Base-by-base conservation (phyloP, 2,113 vertebrate species). In the Scolopax mira region DNA sequence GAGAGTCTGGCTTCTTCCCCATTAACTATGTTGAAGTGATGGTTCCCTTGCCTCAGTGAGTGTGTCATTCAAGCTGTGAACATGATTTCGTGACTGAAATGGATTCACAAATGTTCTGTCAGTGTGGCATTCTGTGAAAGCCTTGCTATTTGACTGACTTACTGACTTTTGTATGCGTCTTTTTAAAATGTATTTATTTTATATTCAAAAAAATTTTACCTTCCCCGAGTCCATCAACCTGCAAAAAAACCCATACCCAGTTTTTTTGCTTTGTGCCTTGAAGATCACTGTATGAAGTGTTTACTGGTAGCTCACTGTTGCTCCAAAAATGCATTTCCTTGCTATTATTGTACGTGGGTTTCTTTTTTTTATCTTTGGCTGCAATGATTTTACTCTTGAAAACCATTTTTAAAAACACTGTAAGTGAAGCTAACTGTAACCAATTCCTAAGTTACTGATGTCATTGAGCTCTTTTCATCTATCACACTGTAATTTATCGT, bases 11-110 rank as follows among this genome's bases (percentile, higher is more conserved):
- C 80, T 99, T 99, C 97, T 99, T 99, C 97, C 99, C 99, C 91
- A 98, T 99, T 96, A 99, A 98, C 97, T 99, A 99, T 55, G 99
- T 99, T 52, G 98, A 99, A 71, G 98, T 99, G 85, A 97, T 99
- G 8, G 98, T 99, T 91, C 98, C 99, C 75, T 98, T 99, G 94
- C 99, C 99, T 65, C 98, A 98, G 98, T 99, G 98, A 97, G 91
- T 27, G 39, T 93, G 93, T 94, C 69, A 89, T 94, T 89, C 21
- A 73, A 75, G 81, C 95, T 90, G 69, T 60, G 95, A 96, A 97
- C 55, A 12, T 79, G 67, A 93, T 94, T 97, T 96, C 85, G 27
- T 95, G 85, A 97, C 92, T 71, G 94, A 97, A 97, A 95, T 70
- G 87, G 96, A 96, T 96, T 97, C 94, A 95, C 96, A 81, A 96